Percentiles rank a stretch among this genome's conserved stretches.
These are phyloP conservation scores for Phainopepla nitens DNA, from an alignment of 2,113 vertebrate species.

Conservation along the genomic window DNA sequence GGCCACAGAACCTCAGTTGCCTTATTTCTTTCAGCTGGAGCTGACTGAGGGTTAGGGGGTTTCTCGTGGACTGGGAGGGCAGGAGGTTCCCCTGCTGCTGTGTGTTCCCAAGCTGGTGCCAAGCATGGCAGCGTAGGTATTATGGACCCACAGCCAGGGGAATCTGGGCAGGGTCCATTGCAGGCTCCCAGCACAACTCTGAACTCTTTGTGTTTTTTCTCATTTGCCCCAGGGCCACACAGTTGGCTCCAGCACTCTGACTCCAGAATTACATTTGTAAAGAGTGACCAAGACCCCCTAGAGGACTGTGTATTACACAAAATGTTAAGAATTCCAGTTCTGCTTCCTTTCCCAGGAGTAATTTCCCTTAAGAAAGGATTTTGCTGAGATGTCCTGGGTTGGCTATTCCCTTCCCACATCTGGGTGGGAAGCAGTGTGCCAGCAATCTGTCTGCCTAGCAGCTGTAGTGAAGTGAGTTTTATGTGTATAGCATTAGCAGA, in stretches of 20 bases:
- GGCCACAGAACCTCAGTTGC: not conserved
- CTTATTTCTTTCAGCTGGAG: not conserved
- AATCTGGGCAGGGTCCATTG: too few species aligned
- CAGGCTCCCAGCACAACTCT: not conserved
- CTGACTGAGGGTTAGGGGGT: not conserved
- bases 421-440: not conserved
- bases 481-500: conserved; percentile 38
- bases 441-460: conserved; percentile 10
- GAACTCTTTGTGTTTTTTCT: not conserved
- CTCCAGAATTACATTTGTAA: not conserved
- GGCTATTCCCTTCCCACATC: not conserved
- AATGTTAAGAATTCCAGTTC: not conserved
- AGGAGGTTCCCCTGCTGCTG: not conserved
- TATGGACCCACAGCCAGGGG: not conserved
- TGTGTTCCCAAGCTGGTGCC: not conserved
- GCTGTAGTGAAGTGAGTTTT: conserved; percentile 28
- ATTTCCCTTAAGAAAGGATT: not conserved
- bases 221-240: not conserved
- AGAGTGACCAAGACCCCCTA: not conserved
- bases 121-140: not conserved
- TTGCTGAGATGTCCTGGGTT: not conserved
- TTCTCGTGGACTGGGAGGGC: accelerated
- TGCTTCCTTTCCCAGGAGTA: not conserved
- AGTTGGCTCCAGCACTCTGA: not conserved
- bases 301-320: not conserved